Evolutionary conservation across 2,888 invertebrate species (phyloP).

Genomic region (Corbicula japonica): DNA sequence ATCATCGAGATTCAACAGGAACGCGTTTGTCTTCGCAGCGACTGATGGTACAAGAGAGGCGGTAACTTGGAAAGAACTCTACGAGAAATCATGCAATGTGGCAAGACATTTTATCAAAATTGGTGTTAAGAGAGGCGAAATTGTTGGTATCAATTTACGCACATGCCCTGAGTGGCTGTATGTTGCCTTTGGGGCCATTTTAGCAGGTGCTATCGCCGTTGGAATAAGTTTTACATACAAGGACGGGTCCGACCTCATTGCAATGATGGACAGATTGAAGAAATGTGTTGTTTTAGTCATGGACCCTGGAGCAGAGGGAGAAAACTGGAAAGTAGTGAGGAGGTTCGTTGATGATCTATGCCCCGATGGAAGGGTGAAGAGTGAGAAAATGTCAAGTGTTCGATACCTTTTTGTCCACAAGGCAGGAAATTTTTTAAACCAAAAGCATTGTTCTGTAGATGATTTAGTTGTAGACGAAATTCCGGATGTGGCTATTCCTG

Average conservation of each 20-base stretch:
- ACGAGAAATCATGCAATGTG: conserved; percentile 4
- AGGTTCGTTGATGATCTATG: conserved; percentile 10
- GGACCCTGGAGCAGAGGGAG: conserved; percentile 29
- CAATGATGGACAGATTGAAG: conserved; percentile 32
- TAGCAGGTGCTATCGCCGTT: conserved; percentile 25
- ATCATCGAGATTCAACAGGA: background rate
- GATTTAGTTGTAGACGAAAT: too few relatives aligned
- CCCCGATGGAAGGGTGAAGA: conserved; percentile 18
- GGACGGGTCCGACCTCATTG: conserved; percentile 42
- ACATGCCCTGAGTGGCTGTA: conserved; percentile 41
- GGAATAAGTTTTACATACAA: conserved; percentile 39
- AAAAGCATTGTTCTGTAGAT: too few relatives aligned
- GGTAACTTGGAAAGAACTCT: conserved; percentile 12
- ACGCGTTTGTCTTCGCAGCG: conserved; percentile 18
- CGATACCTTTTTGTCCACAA: too few relatives aligned
- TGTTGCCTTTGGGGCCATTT: conserved; percentile 27
- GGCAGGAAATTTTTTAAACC: too few relatives aligned
- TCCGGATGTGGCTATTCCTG: conserved; percentile 14
- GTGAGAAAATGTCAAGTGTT: too few relatives aligned
- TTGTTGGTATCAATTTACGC: conserved; percentile 23
- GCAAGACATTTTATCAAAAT: conserved; percentile 10
- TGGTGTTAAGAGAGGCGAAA: conserved; percentile 32
- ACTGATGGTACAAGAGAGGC: background rate
- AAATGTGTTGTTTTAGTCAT: conserved; percentile 29
- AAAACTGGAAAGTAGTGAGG: conserved; percentile 39